Evolutionary conservation across 2,888 invertebrate species (phyloP).

Genomic region (Hypselothyrea guttata): DNA sequence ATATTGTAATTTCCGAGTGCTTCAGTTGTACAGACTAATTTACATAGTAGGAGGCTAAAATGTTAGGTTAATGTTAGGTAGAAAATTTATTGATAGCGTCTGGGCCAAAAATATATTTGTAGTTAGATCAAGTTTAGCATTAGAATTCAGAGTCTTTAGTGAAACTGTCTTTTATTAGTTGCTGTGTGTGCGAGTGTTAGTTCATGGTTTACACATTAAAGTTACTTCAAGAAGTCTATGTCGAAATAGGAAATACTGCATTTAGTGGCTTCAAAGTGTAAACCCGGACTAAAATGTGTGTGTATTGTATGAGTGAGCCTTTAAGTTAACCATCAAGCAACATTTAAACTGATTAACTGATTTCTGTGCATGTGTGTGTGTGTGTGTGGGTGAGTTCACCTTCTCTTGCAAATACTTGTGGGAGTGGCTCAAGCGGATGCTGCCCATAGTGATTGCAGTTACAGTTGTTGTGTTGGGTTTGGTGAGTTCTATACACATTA

Average conservation of each 20-base stretch:
- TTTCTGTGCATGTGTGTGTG: not conserved
- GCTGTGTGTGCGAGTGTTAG: conserved; percentile 1
- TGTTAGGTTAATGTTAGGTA: conserved; percentile 6
- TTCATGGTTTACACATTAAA: too few relatives aligned
- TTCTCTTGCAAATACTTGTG: conserved; percentile 2
- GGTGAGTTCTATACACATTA: not conserved
- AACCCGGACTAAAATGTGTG: too few relatives aligned
- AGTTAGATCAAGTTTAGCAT: conserved; percentile 5
- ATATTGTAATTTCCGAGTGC: not conserved
- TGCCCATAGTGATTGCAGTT: conserved; percentile 41
- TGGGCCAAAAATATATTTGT: conserved; percentile 38
- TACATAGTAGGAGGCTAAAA: not conserved
- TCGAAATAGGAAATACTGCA: too few relatives aligned
- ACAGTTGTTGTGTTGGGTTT: conserved; percentile 13
- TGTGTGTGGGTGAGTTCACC: not conserved
- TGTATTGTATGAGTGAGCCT: too few relatives aligned
- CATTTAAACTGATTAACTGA: too few relatives aligned
- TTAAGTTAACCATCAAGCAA: too few relatives aligned
- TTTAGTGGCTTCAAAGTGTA: too few relatives aligned
- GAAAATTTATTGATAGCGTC: conserved; percentile 20
- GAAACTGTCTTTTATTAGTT: not conserved
- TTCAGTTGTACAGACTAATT: not conserved
- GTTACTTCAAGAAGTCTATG: too few relatives aligned
- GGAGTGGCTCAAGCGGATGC: conserved; percentile 24
- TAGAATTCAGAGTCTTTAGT: not conserved